Base-by-base conservation (phyloP, 2,888 invertebrate species). In the Tipula confusa region DNA sequence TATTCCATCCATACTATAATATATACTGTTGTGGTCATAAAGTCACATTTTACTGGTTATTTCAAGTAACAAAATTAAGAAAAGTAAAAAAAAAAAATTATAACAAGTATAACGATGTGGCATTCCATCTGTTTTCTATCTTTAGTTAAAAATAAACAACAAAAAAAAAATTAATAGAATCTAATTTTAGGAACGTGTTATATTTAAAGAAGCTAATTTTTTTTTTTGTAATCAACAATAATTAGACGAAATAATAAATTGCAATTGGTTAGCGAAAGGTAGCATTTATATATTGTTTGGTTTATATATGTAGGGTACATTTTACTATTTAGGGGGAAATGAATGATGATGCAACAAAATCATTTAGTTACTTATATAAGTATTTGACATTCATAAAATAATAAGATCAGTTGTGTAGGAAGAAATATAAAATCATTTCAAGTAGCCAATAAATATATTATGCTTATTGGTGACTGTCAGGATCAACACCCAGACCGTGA, bases 161-260 rank as follows among this genome's bases (percentile, higher is more conserved):
- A 38, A 38, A 64, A 64, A 64, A 64, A 38, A 38, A 64, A 64
- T 64, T 64, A 64, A 64, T 64, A 18, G 64, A 64, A 64, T 64
- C 64, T 64, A 64, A 64, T 64, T 64, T 24, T 64, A 64, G 64
- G 18, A 64, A n/a, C 24, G 24, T 64, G 64, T 24, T 64, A 24
- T 64, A 64, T 64, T 64, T 64, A 64, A 64, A 64, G 64, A 64
- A 64, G 64, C 24, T 11, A 24, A 64, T 24, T 64, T 64, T 24
- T 64, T 64, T 64, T 64, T 64, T 64, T 64, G 64, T 64, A 64
- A 64, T 64, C 64, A 64, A 64, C 64, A 64, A 64, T 64, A 64
- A 64, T 64, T 64, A 64, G 64, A 64, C 18, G 24, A 64, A 64
- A 64, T 64, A 64, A 64, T 64, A 64, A 64, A 64, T 64, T 64